These are phyloP conservation scores for Invenusta paracnida DNA, from an alignment of 2,888 invertebrate species.

Conservation along the genomic window DNA sequence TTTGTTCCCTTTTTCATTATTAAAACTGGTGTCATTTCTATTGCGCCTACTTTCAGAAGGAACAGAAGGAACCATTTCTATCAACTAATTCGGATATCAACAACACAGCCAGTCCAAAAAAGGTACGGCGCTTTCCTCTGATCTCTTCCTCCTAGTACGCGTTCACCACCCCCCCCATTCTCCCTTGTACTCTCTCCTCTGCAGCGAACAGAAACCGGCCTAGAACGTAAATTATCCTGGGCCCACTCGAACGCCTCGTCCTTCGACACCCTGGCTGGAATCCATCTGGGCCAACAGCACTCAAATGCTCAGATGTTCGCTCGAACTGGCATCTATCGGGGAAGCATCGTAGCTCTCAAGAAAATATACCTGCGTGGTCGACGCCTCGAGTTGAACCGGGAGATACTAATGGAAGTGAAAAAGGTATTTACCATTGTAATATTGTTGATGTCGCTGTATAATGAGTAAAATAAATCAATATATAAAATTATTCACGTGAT, in stretches of 20 bases:
- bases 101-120: background rate
- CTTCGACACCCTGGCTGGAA: slow-evolving; percentile 38
- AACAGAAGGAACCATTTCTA: slow-evolving; percentile 20
- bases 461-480: too few relatives aligned
- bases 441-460: too few relatives aligned
- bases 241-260: slow-evolving; percentile 29
- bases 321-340: slow-evolving; percentile 82
- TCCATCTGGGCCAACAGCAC: slow-evolving; percentile 35
- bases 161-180: too few relatives aligned
- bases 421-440: too few relatives aligned
- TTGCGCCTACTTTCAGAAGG: too few relatives aligned
- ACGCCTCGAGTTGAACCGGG: slow-evolving; percentile 72
- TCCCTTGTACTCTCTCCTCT: too few relatives aligned
- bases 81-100: background rate
- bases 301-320: slow-evolving; percentile 73
- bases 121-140: background rate
- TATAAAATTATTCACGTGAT: too few relatives aligned
- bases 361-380: slow-evolving; percentile 28
- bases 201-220: too few relatives aligned
- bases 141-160: too few relatives aligned
- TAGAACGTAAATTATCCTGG: too few relatives aligned
- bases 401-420: slow-evolving; percentile 81
- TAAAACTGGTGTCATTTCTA: too few relatives aligned
- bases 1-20: too few relatives aligned
- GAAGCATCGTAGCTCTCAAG: slow-evolving; percentile 61